Conservation (phyloP, 2,888 invertebrate genomes). For the Antheraea assamensis region DNA sequence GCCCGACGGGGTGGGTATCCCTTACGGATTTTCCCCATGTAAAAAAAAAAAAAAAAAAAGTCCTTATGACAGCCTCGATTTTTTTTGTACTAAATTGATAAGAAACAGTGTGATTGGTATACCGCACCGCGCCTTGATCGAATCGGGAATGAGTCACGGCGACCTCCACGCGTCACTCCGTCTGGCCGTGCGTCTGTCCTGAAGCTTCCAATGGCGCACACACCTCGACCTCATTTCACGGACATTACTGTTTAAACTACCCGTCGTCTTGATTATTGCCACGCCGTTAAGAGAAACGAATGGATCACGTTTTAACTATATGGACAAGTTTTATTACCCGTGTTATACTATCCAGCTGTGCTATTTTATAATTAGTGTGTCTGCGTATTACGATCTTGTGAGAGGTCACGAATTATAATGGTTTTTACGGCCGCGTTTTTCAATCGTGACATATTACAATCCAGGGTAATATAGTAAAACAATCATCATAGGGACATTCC, state of each 20-base stretch:
- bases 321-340: not conserved
- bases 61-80: too few relatives aligned
- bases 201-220: not conserved
- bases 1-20: too few relatives aligned
- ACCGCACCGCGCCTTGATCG: not conserved
- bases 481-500: too few relatives aligned
- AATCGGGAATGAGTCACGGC: conserved; percentile 5
- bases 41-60: too few relatives aligned
- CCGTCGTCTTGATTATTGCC: not conserved
- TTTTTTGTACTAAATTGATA: not conserved
- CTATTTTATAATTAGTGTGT: too few relatives aligned
- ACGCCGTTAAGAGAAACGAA: not conserved
- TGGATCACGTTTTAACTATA: not conserved
- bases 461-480: too few relatives aligned
- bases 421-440: too few relatives aligned
- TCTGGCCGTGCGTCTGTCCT: conserved; percentile 14
- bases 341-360: not conserved
- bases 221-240: conserved; percentile 4
- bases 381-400: too few relatives aligned
- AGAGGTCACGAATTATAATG: too few relatives aligned
- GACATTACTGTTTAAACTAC: conserved; percentile 4
- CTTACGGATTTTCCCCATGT: too few relatives aligned
- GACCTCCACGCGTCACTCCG: conserved; percentile 11
- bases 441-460: too few relatives aligned
- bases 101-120: not conserved